Evolutionary conservation across 2,113 vertebrate genomes (phyloP).

Genomic region (Apodemus speciosus): DNA sequence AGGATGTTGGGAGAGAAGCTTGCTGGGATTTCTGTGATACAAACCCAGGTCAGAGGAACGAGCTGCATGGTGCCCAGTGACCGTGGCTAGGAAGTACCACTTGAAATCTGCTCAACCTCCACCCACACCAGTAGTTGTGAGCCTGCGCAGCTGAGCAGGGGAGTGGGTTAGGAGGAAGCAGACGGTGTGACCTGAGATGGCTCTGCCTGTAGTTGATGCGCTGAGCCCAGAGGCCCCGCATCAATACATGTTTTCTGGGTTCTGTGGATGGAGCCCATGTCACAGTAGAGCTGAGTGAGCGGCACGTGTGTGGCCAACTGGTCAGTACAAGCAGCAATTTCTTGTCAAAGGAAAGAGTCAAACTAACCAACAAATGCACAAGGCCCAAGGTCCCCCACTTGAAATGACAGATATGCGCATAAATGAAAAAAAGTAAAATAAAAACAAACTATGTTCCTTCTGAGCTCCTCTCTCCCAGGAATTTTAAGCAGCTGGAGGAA

Average conservation of each 20-base stretch:
- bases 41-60: background rate
- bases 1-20: background rate
- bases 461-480: background rate
- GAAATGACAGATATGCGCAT: conserved; percentile 10
- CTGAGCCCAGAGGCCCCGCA: background rate
- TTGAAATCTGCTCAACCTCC: background rate
- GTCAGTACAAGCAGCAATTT: background rate
- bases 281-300: background rate
- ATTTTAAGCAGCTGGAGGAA: conserved; percentile 50
- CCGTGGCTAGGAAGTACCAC: background rate
- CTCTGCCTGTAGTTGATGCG: background rate
- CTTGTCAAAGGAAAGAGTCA: background rate
- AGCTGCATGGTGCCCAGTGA: fast-evolving
- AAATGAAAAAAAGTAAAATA: background rate
- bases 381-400: background rate
- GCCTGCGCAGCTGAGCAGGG: background rate
- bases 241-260: background rate
- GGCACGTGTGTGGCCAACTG: background rate
- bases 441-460: conserved; percentile 8
- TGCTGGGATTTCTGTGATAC: background rate
- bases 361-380: background rate
- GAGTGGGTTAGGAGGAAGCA: background rate
- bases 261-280: no score
- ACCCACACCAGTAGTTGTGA: background rate
- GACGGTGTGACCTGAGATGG: background rate